phyloP scores from a whole-genome alignment of 2,888 invertebrate genomes.

The Augochlorella aurata region DNA sequence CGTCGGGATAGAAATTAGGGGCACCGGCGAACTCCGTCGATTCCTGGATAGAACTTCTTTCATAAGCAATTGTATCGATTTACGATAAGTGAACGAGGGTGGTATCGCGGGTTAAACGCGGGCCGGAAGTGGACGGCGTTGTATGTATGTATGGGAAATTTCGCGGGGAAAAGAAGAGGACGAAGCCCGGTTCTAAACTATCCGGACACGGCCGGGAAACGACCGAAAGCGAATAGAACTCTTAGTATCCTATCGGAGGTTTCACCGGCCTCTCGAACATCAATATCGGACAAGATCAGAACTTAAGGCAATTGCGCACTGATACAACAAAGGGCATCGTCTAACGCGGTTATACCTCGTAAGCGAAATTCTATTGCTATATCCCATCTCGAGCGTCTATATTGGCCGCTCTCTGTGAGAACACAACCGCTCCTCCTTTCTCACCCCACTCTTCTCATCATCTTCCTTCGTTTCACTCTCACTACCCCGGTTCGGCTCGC shows the following conservation, averaged over 20 bases:
- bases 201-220: slow-evolving; percentile 36
- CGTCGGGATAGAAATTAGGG: background rate
- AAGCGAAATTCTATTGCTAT: slow-evolving; percentile 76
- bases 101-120: background rate
- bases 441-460: slow-evolving; percentile 54
- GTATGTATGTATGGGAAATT: slow-evolving; percentile 24
- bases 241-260: slow-evolving; percentile 61
- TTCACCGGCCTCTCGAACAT: slow-evolving; percentile 65
- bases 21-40: background rate
- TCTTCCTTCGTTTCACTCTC: slow-evolving; percentile 48
- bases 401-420: slow-evolving; percentile 69
- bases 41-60: background rate
- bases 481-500: slow-evolving; percentile 23
- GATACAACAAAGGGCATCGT: slow-evolving; percentile 77
- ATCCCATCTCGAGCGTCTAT: slow-evolving; percentile 72
- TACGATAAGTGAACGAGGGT: slow-evolving; percentile 9
- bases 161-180: slow-evolving; percentile 20
- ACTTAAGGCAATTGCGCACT: slow-evolving; percentile 76
- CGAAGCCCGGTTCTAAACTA: slow-evolving; percentile 41
- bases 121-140: background rate
- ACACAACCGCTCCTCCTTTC: slow-evolving; percentile 51
- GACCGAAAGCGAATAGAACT: slow-evolving; percentile 57
- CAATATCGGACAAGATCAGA: slow-evolving; percentile 74
- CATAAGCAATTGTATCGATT: slow-evolving; percentile 4
- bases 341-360: slow-evolving; percentile 76